Evolutionary conservation across 2,888 invertebrate genomes (phyloP), one percentile per base, ranked within the genome.

Genomic region (Agrochola litura): DNA sequence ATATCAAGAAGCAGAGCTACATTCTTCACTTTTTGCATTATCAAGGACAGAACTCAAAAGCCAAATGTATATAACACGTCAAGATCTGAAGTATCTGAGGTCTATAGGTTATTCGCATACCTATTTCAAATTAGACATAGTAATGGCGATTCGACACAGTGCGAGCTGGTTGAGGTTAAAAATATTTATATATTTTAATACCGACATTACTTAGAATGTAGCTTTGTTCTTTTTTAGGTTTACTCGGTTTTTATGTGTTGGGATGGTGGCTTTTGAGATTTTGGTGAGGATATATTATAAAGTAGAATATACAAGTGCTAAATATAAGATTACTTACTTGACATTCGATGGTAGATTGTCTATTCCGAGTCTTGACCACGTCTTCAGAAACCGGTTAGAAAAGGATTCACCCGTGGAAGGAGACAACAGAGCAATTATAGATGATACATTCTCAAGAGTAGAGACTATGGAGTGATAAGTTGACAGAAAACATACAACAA

Each of bases 101-200:
- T 68, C 78, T 37, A 76, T 82, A 85, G 84, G 85, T 86, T 88
- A 77, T 81, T 83, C 77, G 79, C 79, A 82, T 83, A 86, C 75
- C 84, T 84, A 89, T 89, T 89, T 89, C 74, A 74, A 87, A 90
- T 90, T 90, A 84, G 89, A 82, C 84, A 90, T 89, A 87, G 88
- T 83, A 81, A 86, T 88, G 82, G 37, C 64, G 76, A 90, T 90
- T 88, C 74, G 89, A 66, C 66, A 86, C 88, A 85, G 70, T 69
- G 72, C 72, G 76, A 66, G 58, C 60, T 71, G 64, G 70, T 49
- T 65, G 77, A 74, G 77, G 77, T 72, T 74, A 77, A 77, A 86
- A 80, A 88, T 77, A 82, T 81, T 79, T 63, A 88, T 83, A 79
- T 79, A 87, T 89, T 88, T 87, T 85, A 81, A 87, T 82, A 73